Evolutionary conservation across 2,888 invertebrate species (phyloP).

Genomic region (Allacma fusca): DNA sequence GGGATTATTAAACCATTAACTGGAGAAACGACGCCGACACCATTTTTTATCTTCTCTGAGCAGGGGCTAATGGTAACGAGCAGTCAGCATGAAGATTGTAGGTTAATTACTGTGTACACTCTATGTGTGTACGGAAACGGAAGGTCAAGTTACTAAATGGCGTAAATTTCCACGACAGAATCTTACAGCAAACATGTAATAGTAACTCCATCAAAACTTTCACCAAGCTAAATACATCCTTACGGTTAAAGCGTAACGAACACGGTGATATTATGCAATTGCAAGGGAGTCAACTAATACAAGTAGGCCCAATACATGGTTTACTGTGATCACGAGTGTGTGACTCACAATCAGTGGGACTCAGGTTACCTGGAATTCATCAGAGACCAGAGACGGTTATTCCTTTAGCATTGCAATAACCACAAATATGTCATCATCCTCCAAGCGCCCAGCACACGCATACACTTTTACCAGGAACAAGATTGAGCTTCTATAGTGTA

Average conservation of each 20-base stretch:
- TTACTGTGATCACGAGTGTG: not conserved
- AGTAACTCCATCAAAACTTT: not conserved
- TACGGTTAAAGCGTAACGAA: no score
- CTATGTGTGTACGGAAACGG: not conserved
- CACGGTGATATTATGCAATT: no score
- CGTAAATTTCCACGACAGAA: not conserved
- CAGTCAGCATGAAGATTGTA: not conserved
- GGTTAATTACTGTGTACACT: not conserved
- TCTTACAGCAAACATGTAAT: not conserved
- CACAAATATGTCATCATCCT: not conserved
- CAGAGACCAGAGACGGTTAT: no score
- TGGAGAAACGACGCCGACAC: not conserved
- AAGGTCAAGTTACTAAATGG: not conserved
- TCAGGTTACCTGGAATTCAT: not conserved
- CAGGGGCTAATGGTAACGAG: not conserved
- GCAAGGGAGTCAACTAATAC: no score
- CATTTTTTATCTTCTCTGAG: not conserved
- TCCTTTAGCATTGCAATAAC: not conserved
- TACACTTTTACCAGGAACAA: no score
- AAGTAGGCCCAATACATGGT: no score
- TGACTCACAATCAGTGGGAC: not conserved
- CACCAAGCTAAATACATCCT: no score
- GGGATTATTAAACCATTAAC: constrained; percentile 8
- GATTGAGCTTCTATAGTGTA: no score
- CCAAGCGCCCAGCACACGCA: no score